phyloP scores from a whole-genome alignment of 2,113 vertebrate species.

The Myiopsitta monachus region DNA sequence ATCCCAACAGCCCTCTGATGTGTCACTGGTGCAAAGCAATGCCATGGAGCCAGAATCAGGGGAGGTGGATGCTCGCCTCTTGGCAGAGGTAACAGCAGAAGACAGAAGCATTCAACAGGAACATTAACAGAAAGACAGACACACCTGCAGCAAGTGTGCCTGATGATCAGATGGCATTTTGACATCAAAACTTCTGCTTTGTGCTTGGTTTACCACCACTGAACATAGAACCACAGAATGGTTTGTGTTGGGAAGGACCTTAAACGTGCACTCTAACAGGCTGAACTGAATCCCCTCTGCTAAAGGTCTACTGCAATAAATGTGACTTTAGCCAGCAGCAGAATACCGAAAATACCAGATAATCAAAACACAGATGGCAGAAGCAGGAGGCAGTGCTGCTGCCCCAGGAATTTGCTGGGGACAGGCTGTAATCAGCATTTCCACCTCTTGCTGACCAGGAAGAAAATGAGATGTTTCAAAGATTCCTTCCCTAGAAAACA shows the following conservation, averaged over 20 bases:
- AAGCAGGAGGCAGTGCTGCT: neutral
- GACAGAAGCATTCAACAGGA: neutral
- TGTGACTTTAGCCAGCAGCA: neutral
- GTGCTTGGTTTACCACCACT: neutral
- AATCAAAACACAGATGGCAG: neutral
- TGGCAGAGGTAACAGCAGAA: neutral
- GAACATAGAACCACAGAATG: neutral
- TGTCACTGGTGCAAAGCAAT: neutral
- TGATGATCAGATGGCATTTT: neutral
- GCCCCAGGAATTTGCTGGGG: neutral
- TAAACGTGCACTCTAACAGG: neutral
- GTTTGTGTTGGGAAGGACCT: neutral
- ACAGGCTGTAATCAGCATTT: neutral
- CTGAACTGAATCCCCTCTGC: neutral
- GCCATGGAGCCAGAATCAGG: neutral
- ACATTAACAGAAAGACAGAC: neutral
- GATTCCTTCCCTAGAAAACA: neutral
- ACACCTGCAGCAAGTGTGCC: neutral
- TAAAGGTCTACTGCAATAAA: neutral
- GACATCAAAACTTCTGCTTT: neutral
- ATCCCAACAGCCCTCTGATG: neutral
- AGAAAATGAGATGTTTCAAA: neutral
- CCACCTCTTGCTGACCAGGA: neutral
- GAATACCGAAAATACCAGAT: neutral
- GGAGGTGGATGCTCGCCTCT: neutral